phyloP scores from a whole-genome alignment of 2,113 vertebrate genomes.

The Callorhinus ursinus region DNA sequence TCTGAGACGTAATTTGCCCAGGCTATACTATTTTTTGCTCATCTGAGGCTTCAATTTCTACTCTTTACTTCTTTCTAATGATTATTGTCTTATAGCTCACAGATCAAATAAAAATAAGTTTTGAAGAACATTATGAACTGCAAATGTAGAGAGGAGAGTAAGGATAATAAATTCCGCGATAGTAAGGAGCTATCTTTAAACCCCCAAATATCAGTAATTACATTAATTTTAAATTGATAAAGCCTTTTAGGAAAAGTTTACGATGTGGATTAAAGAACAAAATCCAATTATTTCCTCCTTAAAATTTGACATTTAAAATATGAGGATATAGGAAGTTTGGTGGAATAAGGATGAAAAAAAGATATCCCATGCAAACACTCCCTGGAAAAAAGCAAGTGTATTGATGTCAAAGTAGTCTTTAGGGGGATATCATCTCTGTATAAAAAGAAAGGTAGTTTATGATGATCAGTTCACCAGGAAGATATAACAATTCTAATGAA shows the following conservation, averaged over 20 bases:
- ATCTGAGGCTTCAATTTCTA: neutral
- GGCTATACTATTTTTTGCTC: neutral
- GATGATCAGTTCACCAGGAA: neutral
- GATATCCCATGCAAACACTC: neutral
- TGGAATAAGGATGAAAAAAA: neutral
- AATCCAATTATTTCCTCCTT: neutral
- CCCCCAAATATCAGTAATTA: neutral
- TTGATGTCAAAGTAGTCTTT: neutral
- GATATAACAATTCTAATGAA: neutral
- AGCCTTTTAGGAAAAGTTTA: neutral
- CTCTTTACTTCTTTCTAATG: neutral
- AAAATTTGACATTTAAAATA: neutral
- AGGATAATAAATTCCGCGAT: neutral
- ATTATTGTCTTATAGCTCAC: neutral
- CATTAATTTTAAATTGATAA: neutral
- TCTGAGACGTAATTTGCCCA: neutral
- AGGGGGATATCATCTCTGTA: neutral
- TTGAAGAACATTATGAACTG: neutral
- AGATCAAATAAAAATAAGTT: neutral
- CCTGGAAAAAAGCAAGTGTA: neutral
- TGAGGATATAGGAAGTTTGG: neutral
- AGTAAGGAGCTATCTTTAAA: neutral
- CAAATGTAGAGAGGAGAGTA: neutral
- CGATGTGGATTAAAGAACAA: neutral
- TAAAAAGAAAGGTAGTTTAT: conserved; percentile 1